Evolutionary conservation across 92 coral and sea anemone genomes (phyloP), one percentile per base, ranked within the genome.

Genomic region (Bergia sp.): DNA sequence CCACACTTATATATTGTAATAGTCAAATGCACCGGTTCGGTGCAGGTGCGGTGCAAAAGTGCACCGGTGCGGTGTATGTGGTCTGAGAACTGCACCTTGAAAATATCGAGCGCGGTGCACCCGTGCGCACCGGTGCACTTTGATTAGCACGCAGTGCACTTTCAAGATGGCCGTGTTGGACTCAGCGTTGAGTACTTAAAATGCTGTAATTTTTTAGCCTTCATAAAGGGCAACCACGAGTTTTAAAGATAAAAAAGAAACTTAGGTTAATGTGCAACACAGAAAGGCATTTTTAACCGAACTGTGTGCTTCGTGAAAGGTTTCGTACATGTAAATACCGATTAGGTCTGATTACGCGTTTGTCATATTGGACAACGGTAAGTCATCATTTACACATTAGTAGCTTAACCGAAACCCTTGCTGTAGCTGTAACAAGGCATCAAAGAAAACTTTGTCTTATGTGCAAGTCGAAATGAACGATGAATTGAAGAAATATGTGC

Each of bases 381-480:
- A 71, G 76, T 71, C 40, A 1, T 4, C 37, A 71, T 4, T 71
- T 71, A 29, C 76, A 71, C 41, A 37, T 71, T 71, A 29, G 41
- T n/a, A 71, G 39, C 76, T 71, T 21, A 21, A 71, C 76, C 76
- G 41, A 71, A 29, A 71, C 41, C 76, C 37, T 53, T 53, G 16
- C 3, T 53, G 18, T 53, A 53, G 58, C 58, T 53, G 58, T 53
- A 53, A 53, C 18, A 53, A 53, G 58, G 18, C 58, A 75, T 43
- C 80, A 76, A 41, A 76, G 29, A 16, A 76, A 76, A 76, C 80
- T 76, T 76, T 76, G 80, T 76, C 80, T 76, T 76, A 76, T 76
- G 53, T 40, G 50, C 80, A 76, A 76, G 80, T 76, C 80, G 29
- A 76, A 76, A 76, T 76, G 80, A 76, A 7, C 3, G 53, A 76